Evolutionary conservation across 2,797 vertebrate genomes (phyloP).

Genomic region (Lates japonicus): DNA sequence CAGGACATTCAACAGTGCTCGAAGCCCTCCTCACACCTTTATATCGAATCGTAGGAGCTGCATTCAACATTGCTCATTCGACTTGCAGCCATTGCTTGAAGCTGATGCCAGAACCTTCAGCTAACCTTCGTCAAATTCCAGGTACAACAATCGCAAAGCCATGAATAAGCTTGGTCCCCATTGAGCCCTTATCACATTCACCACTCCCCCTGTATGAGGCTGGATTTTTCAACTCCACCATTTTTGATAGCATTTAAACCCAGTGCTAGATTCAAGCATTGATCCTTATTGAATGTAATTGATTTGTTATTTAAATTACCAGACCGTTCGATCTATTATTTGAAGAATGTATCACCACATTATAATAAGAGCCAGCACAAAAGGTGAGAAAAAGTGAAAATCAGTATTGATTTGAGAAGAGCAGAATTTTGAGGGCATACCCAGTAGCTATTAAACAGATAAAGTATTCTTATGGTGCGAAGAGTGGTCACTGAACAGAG

Average conservation of each 20-base stretch:
- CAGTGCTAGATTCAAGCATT: background rate
- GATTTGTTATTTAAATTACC: background rate
- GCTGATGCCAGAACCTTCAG: too few relatives aligned
- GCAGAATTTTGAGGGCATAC: background rate
- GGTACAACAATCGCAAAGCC: background rate
- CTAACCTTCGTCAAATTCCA: background rate
- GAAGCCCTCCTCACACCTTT: background rate
- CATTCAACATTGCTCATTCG: background rate
- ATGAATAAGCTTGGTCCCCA: background rate
- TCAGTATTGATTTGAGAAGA: background rate
- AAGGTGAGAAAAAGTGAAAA: background rate
- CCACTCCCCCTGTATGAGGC: background rate
- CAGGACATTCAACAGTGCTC: background rate
- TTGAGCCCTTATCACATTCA: background rate
- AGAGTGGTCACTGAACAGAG: background rate
- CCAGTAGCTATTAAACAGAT: conserved; percentile 1
- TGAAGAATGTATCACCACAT: background rate
- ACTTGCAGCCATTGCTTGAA: too few relatives aligned
- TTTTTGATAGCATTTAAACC: too few relatives aligned
- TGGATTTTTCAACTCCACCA: background rate
- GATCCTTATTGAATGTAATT: background rate
- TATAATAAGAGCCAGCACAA: background rate
- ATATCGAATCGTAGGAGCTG: background rate
- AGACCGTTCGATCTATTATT: background rate
- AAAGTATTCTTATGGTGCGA: background rate